Base-by-base conservation (phyloP, 2,888 invertebrate genomes). In the Mesopsocus fuscifrons region DNA sequence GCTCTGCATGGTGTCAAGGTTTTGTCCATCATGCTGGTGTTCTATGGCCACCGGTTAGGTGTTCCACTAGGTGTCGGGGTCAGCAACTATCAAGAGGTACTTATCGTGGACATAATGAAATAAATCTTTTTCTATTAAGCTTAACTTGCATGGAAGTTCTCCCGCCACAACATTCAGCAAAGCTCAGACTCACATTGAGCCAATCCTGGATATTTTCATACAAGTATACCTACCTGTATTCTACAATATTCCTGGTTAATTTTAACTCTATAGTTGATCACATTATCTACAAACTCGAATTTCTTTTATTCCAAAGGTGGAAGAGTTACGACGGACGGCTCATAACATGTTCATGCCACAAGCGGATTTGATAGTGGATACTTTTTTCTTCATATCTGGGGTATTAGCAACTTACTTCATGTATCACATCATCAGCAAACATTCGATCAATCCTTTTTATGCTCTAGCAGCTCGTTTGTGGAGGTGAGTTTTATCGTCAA, bases 291-390 rank as follows among this genome's bases (percentile, higher is more conserved):
- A n/a, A n/a, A n/a, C n/a, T n/a, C n/a, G n/a, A n/a, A n/a, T n/a
- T n/a, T n/a, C n/a, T n/a, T n/a, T n/a, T n/a, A n/a, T n/a, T n/a
- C n/a, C n/a, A n/a, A 9, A 26, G 26, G 59, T 67, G 1, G 72
- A 73, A 54, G 51, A 60, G 59, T 72, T 71, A 59, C 52, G 52
- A 50, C 51, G 60, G 45, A 53, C 59, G 3, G 49, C 55, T n/a
- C 51, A 53, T 8, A 57, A 59, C 3, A 55, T 61, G 44, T 55
- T 72, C 6, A 51, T 71, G 1, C 61, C 73, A 8, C 74, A 74
- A 51, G 66, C 69, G n/a, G 74, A 73, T 50, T 56, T 74, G 1
- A 66, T 72, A 33, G 74, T 75, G 22, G 75, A 75, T 50, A 66
- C 72, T 1, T 74, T 74, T 55, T 74, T 74, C 53, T 52, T 71